Base-by-base conservation (phyloP, 2,113 vertebrate genomes). In the Zeus faber region DNA sequence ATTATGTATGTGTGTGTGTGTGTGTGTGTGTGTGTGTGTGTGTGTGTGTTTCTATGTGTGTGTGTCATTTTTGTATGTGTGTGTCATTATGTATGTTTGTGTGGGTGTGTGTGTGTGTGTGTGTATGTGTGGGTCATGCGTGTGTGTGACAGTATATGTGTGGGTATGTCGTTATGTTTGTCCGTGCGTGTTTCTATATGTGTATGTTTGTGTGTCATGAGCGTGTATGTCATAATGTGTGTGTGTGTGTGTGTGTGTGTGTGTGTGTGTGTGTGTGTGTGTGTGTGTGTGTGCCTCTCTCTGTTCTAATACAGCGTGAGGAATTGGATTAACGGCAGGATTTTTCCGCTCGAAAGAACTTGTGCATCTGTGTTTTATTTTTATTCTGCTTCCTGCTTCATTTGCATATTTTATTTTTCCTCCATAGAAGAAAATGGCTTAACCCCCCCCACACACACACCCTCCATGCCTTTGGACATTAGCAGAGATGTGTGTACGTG, bases 241-340 rank as follows among this genome's bases (percentile, higher is more conserved):
- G 50, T 26, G 39, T 67, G 53, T 41, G 47, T 43, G 49, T 63
- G 59, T 58, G 60, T 47, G 62, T 65, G 63, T 8, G 31, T 23
- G 53, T 67, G 47, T 7, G 17, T 55, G 52, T 44, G 59, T 70
- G 63, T 72, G 58, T 62, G 56, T 71, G 53, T 21, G 21, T 75
- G 62, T 71, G 57, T 58, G 55, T 70, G 33, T 20, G 8, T 43
- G 16, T 43, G 16, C 14, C 37, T 39, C 40, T 20, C 62, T 69
- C 64, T 74, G 73, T 79, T 86, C 81, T 80, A 80, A 83, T 82
- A 81, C 87, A 80, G 79, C 70, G 76, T 76, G 71, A 70, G 55
- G 45, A 80, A 85, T 81, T 79, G 82, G 83, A 84, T 87, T 83
- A 85, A 81, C 82, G 69, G 70, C 73, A 48, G 48, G 72, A 67